Evolutionary conservation across 2,797 vertebrate genomes (phyloP).

Genomic region (Gallinago nigripennis): DNA sequence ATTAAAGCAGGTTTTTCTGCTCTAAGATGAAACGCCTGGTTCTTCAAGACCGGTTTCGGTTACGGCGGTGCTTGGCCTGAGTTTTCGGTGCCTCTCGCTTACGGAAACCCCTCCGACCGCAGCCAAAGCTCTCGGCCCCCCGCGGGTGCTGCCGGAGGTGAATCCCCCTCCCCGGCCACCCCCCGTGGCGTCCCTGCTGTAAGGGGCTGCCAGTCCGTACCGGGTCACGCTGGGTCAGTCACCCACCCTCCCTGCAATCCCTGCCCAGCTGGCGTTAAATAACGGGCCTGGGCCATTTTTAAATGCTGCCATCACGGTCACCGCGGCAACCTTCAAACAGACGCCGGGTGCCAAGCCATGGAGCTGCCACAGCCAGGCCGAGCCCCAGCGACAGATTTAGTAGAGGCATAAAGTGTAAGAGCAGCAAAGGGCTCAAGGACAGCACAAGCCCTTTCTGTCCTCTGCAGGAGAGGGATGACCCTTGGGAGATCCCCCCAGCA

Average conservation of each 20-base stretch:
- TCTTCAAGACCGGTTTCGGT: neutral
- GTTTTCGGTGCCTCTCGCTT: neutral
- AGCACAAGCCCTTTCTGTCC: neutral
- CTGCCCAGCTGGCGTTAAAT: conserved; percentile 6
- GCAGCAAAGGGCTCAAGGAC: neutral
- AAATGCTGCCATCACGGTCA: neutral
- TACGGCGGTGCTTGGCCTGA: neutral
- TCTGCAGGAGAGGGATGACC: neutral
- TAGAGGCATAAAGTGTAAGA: neutral
- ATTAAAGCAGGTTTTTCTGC: conserved; percentile 36
- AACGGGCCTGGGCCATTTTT: conserved; percentile 14
- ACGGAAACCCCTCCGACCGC: neutral
- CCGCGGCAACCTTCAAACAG: conserved; percentile 1
- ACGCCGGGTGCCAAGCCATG: neutral
- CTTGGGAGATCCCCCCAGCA: fast-evolving
- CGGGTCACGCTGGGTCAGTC: neutral
- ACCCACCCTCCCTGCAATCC: neutral
- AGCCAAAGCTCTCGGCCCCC: neutral
- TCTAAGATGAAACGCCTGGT: neutral
- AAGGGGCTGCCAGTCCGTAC: neutral
- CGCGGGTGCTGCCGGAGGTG: fast-evolving
- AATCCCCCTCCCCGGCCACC: neutral
- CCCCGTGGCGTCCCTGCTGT: fast-evolving
- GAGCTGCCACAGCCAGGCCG: neutral
- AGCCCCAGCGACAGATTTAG: neutral